phyloP scores from a whole-genome alignment of 2,797 vertebrate species.

The Poecilia gillii region DNA sequence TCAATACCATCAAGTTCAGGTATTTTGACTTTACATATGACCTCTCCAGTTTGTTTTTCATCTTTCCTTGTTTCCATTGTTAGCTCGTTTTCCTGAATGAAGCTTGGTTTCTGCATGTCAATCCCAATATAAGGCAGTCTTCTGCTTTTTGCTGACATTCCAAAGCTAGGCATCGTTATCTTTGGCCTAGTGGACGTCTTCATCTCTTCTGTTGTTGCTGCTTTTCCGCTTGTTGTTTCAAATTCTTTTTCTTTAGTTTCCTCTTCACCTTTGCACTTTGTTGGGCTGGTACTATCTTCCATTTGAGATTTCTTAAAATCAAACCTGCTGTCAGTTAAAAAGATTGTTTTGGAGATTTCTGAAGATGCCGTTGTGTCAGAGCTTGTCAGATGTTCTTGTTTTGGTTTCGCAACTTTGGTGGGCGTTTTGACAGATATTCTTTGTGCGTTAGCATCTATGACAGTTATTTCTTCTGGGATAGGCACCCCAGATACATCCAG shows the following conservation, averaged over 20 bases:
- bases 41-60: constrained; percentile 19
- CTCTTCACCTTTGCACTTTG: constrained; percentile 64
- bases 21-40: constrained; percentile 42
- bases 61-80: constrained; percentile 25
- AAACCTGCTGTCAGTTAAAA: constrained; percentile 51
- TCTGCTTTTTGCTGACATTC: constrained; percentile 65
- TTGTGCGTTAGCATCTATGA: constrained; percentile 80
- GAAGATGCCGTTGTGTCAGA: constrained; percentile 43
- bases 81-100: constrained; percentile 41
- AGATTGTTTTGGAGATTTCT: constrained; percentile 53
- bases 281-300: constrained; percentile 30
- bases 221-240: constrained; percentile 23
- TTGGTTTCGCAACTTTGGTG: constrained; percentile 68
- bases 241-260: constrained; percentile 26
- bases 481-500: constrained; percentile 75
- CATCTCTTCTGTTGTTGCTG: constrained; percentile 39
- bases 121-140: constrained; percentile 66
- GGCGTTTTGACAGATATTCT: constrained; percentile 79
- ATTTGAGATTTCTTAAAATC: constrained; percentile 49
- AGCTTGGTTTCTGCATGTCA: constrained; percentile 57
- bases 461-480: constrained; percentile 79
- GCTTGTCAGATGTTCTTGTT: constrained; percentile 38
- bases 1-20: constrained; percentile 45
- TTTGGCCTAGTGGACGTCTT: constrained; percentile 63
- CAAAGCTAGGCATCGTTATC: constrained; percentile 54